These are phyloP conservation scores for Sternarchorhynchus goeldii DNA, from an alignment of 2,797 vertebrate genomes.

Conservation along the genomic window DNA sequence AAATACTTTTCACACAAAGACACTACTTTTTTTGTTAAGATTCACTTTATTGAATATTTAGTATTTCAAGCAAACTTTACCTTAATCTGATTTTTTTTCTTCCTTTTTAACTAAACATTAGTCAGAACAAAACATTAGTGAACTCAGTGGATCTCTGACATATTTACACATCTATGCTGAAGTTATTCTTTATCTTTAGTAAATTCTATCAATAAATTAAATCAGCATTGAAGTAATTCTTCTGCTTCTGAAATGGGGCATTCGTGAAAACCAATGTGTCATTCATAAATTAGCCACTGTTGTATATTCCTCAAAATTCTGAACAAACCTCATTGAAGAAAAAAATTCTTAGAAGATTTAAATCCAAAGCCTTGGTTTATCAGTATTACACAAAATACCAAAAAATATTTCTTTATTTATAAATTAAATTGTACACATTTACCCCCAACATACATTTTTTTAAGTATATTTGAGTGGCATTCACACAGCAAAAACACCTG, in stretches of 20 bases:
- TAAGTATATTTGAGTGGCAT: conserved; percentile 57
- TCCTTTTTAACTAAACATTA: conserved; percentile 48
- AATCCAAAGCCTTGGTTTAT: conserved; percentile 56
- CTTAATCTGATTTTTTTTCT: conserved; percentile 42
- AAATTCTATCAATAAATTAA: conserved; percentile 44
- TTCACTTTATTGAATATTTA: conserved; percentile 72
- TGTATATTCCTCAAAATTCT: conserved; percentile 41
- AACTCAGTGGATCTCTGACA: conserved; percentile 32
- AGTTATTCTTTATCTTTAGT: conserved; percentile 40
- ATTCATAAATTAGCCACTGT: conserved; percentile 27
- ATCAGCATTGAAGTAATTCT: conserved; percentile 12
- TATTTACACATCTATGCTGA: conserved; percentile 52
- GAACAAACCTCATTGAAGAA: conserved; percentile 37
- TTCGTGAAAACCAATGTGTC: not conserved
- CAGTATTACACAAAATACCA: conserved; percentile 94
- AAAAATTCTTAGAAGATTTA: conserved; percentile 41
- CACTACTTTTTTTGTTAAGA: conserved; percentile 61
- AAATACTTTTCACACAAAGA: conserved; percentile 71
- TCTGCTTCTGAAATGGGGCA: not conserved
- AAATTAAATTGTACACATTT: conserved; percentile 94
- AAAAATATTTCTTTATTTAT: conserved; percentile 99
- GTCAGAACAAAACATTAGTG: conserved; percentile 44
- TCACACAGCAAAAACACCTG: conserved; percentile 80
- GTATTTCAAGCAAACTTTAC: conserved; percentile 45
- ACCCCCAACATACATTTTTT: conserved; percentile 71